phyloP scores from a whole-genome alignment of 2,797 vertebrate genomes.

The Platalea minor region DNA sequence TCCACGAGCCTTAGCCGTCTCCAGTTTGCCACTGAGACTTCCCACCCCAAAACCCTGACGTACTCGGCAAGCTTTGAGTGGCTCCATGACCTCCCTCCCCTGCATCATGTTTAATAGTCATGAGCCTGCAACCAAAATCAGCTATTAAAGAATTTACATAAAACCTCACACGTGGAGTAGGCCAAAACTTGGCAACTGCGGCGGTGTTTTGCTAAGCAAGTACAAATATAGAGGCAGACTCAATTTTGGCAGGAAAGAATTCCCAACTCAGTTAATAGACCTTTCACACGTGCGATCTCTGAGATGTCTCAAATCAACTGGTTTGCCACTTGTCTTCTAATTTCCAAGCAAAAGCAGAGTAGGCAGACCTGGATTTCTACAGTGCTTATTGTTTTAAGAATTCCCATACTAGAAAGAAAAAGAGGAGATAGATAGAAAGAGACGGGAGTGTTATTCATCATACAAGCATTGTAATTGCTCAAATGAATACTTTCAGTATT shows the following conservation, averaged over 20 bases:
- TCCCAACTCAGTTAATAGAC: slow-evolving; percentile 1
- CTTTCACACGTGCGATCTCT: neutral
- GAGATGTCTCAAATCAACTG: slow-evolving; percentile 19
- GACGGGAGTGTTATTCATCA: neutral
- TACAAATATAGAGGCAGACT: slow-evolving; percentile 43
- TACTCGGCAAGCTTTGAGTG: neutral
- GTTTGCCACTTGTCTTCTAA: slow-evolving; percentile 14
- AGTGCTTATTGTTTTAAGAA: neutral
- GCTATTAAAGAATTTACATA: slow-evolving; percentile 55
- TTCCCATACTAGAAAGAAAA: neutral
- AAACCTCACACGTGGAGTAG: slow-evolving; percentile 41
- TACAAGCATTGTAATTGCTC: neutral
- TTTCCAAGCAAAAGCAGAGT: neutral
- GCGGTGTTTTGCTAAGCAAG: slow-evolving; percentile 32
- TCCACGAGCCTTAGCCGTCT: rapidly evolving
- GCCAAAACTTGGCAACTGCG: slow-evolving; percentile 24
- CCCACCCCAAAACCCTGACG: neutral
- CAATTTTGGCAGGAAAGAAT: slow-evolving; percentile 38
- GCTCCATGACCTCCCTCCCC: neutral
- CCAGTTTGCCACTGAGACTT: neutral
- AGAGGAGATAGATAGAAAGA: neutral
- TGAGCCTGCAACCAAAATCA: slow-evolving; percentile 26
- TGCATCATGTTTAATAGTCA: neutral
- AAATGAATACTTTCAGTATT: neutral
- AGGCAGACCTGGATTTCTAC: neutral